A percentile compares a stretch with the other conserved stretches of the same genome.
Evolutionary conservation across 2,113 vertebrate genomes (phyloP).

Genomic region (Myodes glareolus): DNA sequence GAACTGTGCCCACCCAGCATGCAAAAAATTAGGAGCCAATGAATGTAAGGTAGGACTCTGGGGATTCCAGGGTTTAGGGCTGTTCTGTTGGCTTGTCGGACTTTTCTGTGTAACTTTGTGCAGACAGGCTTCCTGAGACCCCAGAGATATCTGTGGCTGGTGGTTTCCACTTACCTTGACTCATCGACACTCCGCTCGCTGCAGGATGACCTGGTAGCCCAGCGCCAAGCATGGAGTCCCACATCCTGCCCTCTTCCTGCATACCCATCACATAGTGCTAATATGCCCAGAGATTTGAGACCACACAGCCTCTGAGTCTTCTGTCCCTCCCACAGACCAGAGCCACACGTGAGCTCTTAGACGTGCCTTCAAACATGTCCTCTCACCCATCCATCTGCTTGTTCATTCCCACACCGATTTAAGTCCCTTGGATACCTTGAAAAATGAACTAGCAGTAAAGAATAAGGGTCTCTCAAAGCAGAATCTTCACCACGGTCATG

Average conservation of each 20-base stretch:
- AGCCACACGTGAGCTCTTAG: neutral
- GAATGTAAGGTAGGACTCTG: too few relatives aligned
- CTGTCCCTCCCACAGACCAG: neutral
- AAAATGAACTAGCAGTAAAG: neutral
- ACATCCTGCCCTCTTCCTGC: neutral
- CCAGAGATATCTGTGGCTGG: neutral
- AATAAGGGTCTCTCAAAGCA: neutral
- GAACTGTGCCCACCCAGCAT: neutral
- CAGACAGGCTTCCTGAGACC: neutral
- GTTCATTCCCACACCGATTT: neutral
- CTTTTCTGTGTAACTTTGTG: neutral
- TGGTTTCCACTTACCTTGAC: slow-evolving; percentile 6
- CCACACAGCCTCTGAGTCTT: neutral
- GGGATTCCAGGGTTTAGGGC: neutral
- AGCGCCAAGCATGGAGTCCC: neutral
- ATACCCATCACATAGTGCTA: neutral
- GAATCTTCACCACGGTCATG: neutral
- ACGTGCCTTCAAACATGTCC: neutral
- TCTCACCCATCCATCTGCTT: neutral
- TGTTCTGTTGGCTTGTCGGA: neutral
- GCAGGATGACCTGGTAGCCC: neutral
- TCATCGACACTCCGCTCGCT: neutral
- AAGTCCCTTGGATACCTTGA: neutral
- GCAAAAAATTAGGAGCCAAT: neutral
- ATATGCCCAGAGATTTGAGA: neutral